Base-by-base conservation (phyloP, 2,113 vertebrate genomes). In the Argyrosomus japonicus region DNA sequence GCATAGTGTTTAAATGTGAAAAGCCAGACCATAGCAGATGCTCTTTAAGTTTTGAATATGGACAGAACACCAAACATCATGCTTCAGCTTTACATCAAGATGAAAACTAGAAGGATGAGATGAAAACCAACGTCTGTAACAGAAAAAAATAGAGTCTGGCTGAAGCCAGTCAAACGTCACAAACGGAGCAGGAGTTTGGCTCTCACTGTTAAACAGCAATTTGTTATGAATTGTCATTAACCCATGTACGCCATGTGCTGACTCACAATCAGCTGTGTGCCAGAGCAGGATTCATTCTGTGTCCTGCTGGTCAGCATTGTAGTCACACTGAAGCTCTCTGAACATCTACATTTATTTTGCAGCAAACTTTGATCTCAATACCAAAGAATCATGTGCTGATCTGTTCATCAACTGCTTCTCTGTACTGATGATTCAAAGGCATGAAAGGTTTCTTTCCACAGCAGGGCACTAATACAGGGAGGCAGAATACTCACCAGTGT, bases 401-500 rank as follows among this genome's bases (percentile, higher is more conserved):
- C 56, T 63, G 27, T 23, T 62, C 27, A 54, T 29, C 23, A 43
- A 27, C 40, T 18, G 25, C 3, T 76, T 68, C 29, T 72, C 12
- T 68, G 36, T 29, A 48, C 48, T 43, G 19, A 50, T 7, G 56
- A 79, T 69, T 85, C 32, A 82, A 70, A 87, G 40, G 36, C 53
- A 79, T 77, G 29, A 73, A 40, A 84, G 70, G 60, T 69, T 84
- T 83, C 62, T 69, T 84, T 83, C 62, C 77, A 87, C 75, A 82
- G 76, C 84, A 89, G 80, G 57, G 50, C 79, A 82, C 83, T 47
- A 11, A 53, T 68, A 32, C 23, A 79, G 47, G 67, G 81, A 92
- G 84, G 74, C 68, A 70, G 62, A 85, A 81, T 92, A 95, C 94
- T 94, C 90, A 95, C 94, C 94, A 40, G 94, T 95, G 65, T 95